phyloP scores from a whole-genome alignment of 2,888 invertebrate genomes.

The Acleris sparsana region DNA sequence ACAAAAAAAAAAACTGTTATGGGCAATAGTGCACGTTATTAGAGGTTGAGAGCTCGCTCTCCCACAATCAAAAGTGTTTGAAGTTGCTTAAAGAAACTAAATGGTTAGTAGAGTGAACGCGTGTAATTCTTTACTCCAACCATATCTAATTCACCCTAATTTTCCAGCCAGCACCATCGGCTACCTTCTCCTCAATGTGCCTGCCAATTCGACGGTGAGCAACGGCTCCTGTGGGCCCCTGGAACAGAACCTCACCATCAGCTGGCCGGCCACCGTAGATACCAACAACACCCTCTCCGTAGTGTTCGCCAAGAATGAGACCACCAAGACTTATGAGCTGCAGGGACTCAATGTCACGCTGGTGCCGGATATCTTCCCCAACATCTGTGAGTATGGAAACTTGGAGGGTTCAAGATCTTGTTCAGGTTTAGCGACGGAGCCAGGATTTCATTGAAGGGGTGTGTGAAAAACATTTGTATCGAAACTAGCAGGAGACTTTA shows the following conservation, averaged over 20 bases:
- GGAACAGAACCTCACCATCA: conserved; percentile 57
- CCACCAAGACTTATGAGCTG: conserved; percentile 61
- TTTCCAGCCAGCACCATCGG: conserved; percentile 53
- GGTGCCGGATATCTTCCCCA: conserved; percentile 68
- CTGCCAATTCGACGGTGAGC: conserved; percentile 53
- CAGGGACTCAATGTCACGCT: conserved; percentile 61
- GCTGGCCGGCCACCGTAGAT: conserved; percentile 50
- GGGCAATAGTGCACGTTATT: too few species aligned
- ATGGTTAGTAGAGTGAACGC: too few species aligned
- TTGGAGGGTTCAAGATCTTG: background rate
- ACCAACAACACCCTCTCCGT: conserved; percentile 56
- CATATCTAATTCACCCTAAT: conserved; percentile 14
- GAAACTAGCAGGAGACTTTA: too few species aligned
- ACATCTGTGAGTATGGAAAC: conserved; percentile 59
- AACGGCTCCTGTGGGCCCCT: conserved; percentile 58
- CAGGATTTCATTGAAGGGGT: too few species aligned
- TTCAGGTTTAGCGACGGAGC: too few species aligned
- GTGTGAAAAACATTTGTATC: too few species aligned
- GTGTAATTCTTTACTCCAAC: too few species aligned
- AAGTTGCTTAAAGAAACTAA: too few species aligned
- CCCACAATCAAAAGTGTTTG: too few species aligned
- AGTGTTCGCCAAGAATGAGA: conserved; percentile 58
- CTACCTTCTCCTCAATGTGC: conserved; percentile 61
- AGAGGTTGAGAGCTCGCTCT: too few species aligned
- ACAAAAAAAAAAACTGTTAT: too few species aligned